A percentile compares a stretch with the other conserved stretches of the same genome.
Conservation (phyloP, 2,113 vertebrate species). For the Galeopterus variegatus region DNA sequence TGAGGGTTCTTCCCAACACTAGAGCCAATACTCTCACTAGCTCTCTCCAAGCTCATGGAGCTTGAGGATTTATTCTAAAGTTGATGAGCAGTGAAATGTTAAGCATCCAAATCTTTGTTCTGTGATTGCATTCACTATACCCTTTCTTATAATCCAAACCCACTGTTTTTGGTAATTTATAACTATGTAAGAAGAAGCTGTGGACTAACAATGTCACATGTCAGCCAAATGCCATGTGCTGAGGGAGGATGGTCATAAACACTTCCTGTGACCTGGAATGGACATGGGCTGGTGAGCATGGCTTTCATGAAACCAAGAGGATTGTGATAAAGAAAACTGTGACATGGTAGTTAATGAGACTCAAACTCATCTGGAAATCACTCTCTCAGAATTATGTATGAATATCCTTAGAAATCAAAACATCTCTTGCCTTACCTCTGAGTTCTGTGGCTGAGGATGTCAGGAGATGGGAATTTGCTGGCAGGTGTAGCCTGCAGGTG, state of each 20-base stretch:
- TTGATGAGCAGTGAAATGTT: background rate
- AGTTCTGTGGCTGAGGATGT: slow-evolving; percentile 46
- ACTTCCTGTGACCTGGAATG: background rate
- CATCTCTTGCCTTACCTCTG: slow-evolving; percentile 17
- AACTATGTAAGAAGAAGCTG: background rate
- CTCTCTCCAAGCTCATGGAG: background rate
- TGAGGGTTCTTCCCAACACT: background rate
- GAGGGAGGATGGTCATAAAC: background rate
- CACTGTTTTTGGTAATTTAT: slow-evolving; percentile 1
- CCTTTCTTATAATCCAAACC: background rate
- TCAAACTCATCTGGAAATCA: slow-evolving; percentile 44
- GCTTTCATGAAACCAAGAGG: background rate
- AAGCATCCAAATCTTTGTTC: background rate
- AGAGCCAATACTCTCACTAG: background rate
- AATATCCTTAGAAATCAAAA: slow-evolving; percentile 45
- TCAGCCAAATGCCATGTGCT: background rate
- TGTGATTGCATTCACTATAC: background rate
- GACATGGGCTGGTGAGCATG: background rate
- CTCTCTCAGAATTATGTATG: slow-evolving; percentile 52
- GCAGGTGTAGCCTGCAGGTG: slow-evolving; percentile 66
- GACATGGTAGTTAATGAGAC: slow-evolving; percentile 10
- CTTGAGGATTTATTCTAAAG: background rate
- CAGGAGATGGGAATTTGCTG: slow-evolving; percentile 65
- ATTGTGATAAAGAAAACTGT: background rate
- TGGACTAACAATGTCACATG: background rate